Percentiles rank a stretch among this genome's conserved stretches.
phyloP scores from a whole-genome alignment of 2,113 vertebrate genomes.

The Hemibagrus wyckioides region DNA sequence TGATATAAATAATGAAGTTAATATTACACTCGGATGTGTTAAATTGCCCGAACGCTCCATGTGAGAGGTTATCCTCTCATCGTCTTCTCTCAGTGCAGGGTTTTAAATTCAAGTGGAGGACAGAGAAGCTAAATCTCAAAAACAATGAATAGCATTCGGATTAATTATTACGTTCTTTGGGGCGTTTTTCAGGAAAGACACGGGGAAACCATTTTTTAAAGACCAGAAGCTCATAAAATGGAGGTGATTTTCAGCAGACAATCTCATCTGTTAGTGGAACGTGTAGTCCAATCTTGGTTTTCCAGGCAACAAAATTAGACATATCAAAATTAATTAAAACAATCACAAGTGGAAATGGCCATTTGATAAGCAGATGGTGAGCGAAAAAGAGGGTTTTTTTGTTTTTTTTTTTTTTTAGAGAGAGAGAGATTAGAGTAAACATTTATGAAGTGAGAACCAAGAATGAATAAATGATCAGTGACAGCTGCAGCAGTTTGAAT shows the following conservation, averaged over 20 bases:
- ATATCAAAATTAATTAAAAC: constrained; percentile 24
- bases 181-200: background rate
- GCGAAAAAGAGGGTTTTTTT: background rate
- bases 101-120: constrained; percentile 22
- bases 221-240: background rate
- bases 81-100: background rate
- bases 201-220: constrained; percentile 10
- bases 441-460: constrained; percentile 32
- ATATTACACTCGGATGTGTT: constrained; percentile 31
- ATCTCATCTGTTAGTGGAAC: background rate
- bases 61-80: constrained; percentile 27
- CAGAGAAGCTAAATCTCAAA: constrained; percentile 1
- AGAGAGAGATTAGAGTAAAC: constrained; percentile 33
- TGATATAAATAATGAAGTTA: constrained; percentile 36
- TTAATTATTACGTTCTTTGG: background rate
- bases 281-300: background rate
- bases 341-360: background rate
- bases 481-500: constrained; percentile 31
- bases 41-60: background rate
- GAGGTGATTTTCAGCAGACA: background rate
- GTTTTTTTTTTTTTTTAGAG: no score
- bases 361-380: constrained; percentile 27
- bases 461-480: constrained; percentile 42
- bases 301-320: constrained; percentile 8
- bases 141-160: background rate